Conservation (phyloP, 2,797 vertebrate genomes). For the Enoplosus armatus region DNA sequence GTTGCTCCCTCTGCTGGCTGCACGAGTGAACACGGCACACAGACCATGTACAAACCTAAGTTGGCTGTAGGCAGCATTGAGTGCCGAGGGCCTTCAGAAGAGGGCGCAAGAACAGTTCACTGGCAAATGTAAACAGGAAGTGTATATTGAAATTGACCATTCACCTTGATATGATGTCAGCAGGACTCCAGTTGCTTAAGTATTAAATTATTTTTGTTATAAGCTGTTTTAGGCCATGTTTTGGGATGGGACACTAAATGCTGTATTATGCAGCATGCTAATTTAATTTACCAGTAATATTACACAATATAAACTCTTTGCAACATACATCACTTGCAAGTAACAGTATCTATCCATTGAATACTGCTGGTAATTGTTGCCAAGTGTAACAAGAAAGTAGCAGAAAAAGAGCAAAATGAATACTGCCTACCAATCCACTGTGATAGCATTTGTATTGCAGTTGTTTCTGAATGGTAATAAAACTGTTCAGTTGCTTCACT, state of each 20-base stretch:
- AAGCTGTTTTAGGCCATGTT: slow-evolving; percentile 2
- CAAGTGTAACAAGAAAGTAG: background rate
- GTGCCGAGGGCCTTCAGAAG: slow-evolving; percentile 51
- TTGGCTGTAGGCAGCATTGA: background rate
- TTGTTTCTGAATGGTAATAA: slow-evolving; percentile 8
- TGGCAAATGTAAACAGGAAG: slow-evolving; percentile 73
- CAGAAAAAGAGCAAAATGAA: background rate
- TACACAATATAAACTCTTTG: background rate
- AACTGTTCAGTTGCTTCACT: slow-evolving; percentile 15
- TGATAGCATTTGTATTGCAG: background rate
- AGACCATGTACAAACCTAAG: background rate
- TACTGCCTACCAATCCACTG: background rate
- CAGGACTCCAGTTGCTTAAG: background rate
- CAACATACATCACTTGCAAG: slow-evolving; percentile 8
- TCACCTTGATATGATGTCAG: slow-evolving; percentile 36
- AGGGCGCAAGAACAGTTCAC: slow-evolving; percentile 49
- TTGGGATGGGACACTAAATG: background rate
- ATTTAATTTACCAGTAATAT: slow-evolving; percentile 7
- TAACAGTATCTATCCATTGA: background rate
- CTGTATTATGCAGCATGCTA: background rate
- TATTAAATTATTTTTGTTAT: background rate
- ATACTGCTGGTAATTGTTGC: background rate
- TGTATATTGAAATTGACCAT: slow-evolving; percentile 27
- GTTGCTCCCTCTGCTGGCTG: slow-evolving; percentile 79
- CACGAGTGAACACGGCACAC: background rate